phyloP scores from a whole-genome alignment of 2,888 invertebrate species.

The Pachycephus smyrnensis region DNA sequence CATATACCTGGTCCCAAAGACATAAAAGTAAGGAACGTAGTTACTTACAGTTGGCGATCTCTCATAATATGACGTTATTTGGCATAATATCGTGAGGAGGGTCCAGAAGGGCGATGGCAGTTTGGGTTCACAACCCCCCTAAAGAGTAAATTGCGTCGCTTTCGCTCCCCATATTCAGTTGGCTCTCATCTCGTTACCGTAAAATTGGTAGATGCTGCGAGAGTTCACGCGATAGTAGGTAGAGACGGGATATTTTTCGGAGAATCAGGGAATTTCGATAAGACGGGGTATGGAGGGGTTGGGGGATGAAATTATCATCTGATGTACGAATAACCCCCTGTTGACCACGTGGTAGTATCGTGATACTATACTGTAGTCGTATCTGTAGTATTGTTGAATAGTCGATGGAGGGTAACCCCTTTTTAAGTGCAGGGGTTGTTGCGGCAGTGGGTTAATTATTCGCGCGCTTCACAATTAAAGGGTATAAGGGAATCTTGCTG shows the following conservation, averaged over 20 bases:
- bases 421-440: no score
- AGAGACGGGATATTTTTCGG: neutral
- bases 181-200: slow-evolving; percentile 32
- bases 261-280: neutral
- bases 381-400: no score
- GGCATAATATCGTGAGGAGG: slow-evolving; percentile 34
- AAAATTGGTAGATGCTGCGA: slow-evolving; percentile 19
- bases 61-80: slow-evolving; percentile 31
- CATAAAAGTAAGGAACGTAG: slow-evolving; percentile 20
- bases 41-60: slow-evolving; percentile 27
- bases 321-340: no score
- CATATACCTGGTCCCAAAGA: neutral
- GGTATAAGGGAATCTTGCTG: no score
- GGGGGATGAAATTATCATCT: no score
- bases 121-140: slow-evolving; percentile 25
- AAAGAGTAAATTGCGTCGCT: slow-evolving; percentile 37
- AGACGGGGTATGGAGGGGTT: no score
- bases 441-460: no score
- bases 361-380: no score
- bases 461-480: no score
- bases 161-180: slow-evolving; percentile 12
- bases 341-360: no score
- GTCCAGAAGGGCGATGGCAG: slow-evolving; percentile 16
- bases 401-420: no score
- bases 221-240: no score